phyloP scores from a whole-genome alignment of 2,113 vertebrate genomes.

The Oreochromis tanganicae region DNA sequence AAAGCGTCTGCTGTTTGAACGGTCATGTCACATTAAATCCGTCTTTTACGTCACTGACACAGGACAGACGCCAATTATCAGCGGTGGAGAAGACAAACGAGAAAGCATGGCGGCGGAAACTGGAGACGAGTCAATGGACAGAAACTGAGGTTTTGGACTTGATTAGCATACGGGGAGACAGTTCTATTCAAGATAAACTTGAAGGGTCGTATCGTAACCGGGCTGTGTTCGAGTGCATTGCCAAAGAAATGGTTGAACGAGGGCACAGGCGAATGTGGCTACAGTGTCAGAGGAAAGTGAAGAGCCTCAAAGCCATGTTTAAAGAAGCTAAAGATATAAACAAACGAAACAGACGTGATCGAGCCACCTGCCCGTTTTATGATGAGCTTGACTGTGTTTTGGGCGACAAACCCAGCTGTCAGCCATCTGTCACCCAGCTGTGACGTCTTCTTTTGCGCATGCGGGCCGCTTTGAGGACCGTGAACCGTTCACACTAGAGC shows the following conservation, averaged over 20 bases:
- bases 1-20: background rate
- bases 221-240: background rate
- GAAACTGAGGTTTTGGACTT: background rate
- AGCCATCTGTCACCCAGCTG: background rate
- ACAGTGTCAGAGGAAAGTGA: background rate
- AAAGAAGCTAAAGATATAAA: background rate
- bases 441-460: background rate
- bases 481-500: background rate
- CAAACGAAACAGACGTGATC: background rate
- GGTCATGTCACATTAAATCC: too few relatives aligned
- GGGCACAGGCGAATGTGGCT: background rate
- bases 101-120: background rate
- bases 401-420: background rate
- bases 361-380: background rate
- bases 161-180: background rate
- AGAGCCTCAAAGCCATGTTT: background rate
- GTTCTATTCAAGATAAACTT: background rate
- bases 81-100: background rate
- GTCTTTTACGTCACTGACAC: too few relatives aligned
- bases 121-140: background rate
- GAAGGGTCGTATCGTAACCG: background rate
- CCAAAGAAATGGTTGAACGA: background rate
- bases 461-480: accelerated
- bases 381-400: background rate
- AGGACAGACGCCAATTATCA: background rate